Conservation (phyloP, 2,888 invertebrate genomes). For the Tyria jacobaeae region DNA sequence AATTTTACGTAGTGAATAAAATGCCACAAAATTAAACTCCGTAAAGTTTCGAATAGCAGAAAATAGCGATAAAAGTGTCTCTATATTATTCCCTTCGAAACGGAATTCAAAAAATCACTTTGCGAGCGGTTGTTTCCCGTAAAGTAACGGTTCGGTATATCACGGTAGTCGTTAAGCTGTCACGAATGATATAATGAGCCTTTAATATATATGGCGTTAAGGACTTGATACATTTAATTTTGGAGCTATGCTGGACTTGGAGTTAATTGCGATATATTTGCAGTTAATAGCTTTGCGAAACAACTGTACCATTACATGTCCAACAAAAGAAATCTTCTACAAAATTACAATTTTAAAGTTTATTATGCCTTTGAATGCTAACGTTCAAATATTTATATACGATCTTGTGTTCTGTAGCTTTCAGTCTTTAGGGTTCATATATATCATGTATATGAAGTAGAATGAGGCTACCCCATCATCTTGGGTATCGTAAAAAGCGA, state of each 20-base stretch:
- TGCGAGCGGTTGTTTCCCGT: slow-evolving; percentile 27
- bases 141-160: slow-evolving; percentile 55
- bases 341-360: too few relatives aligned
- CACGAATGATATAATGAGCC: slow-evolving; percentile 46
- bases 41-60: slow-evolving; percentile 22
- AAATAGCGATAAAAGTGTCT: slow-evolving; percentile 32
- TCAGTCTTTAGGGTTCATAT: too few relatives aligned
- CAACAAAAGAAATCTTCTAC: too few relatives aligned
- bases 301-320: background rate
- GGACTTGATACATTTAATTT: slow-evolving; percentile 25
- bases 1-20: slow-evolving; percentile 14
- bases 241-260: slow-evolving; percentile 19
- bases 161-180: slow-evolving; percentile 55
- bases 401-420: too few relatives aligned
- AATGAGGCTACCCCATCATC: too few relatives aligned
- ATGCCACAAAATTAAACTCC: slow-evolving; percentile 27
- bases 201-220: slow-evolving; percentile 30
- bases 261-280: slow-evolving; percentile 14
- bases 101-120: slow-evolving; percentile 39
- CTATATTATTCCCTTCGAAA: slow-evolving; percentile 14
- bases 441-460: too few relatives aligned
- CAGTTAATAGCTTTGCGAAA: slow-evolving; percentile 10
- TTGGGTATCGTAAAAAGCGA: too few relatives aligned
- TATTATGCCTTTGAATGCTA: too few relatives aligned
- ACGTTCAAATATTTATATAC: too few relatives aligned